Conservation (phyloP, 2,797 vertebrate species). For the Eulemur albifrons region DNA sequence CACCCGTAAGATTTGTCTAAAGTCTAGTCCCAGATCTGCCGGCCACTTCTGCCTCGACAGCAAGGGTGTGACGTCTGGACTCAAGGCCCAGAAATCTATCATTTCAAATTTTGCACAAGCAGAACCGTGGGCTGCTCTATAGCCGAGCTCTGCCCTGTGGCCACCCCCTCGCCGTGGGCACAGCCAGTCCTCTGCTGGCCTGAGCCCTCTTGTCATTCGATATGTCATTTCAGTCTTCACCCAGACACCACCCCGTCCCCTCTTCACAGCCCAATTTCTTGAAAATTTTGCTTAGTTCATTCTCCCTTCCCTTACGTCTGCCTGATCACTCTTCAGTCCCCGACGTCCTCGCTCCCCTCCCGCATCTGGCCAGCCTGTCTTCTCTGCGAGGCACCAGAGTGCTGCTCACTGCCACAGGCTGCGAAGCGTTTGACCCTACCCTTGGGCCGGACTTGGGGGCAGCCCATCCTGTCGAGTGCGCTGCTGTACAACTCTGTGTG, state of each 20-base stretch:
- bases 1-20: background rate
- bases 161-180: background rate
- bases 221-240: background rate
- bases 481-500: background rate
- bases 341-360: rapidly evolving
- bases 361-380: too few species aligned
- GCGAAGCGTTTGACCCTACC: rapidly evolving
- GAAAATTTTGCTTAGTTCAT: background rate
- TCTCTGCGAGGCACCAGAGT: background rate
- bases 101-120: background rate
- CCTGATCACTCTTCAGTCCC: background rate
- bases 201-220: background rate
- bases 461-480: background rate
- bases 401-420: background rate
- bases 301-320: background rate
- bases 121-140: background rate
- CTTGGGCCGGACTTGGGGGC: background rate
- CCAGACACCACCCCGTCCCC: background rate
- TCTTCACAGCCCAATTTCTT: background rate
- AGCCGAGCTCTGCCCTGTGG: too few species aligned
- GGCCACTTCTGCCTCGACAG: background rate
- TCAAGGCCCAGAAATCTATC: background rate
- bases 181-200: background rate
- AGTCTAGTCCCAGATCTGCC: background rate
- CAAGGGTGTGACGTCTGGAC: background rate